Evolutionary conservation across 2,797 vertebrate species (phyloP), one percentile per base, ranked within the genome.

Genomic region (Trematomus bernacchii): DNA sequence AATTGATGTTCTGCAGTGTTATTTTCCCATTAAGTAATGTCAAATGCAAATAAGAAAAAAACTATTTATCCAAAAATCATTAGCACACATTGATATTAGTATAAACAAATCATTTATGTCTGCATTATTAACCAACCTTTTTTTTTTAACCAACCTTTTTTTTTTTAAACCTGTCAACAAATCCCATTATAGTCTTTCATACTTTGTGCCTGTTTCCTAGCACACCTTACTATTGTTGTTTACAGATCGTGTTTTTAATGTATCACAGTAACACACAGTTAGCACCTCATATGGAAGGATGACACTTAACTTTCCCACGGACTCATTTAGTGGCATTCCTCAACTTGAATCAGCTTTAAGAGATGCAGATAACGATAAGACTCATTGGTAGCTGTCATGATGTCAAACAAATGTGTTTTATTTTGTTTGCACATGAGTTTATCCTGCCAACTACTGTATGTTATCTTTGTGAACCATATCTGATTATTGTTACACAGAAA

Each of bases 401-500:
- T 60, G 18, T 53, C 13, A 62, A 37, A 47, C 66, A 57, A 62
- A 59, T 37, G n/a, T 42, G 1, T 54, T 0, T 10, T 66, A 8
- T 12, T 40, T 16, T 64, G 47, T 63, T 61, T 21, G 23, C 27
- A 37, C 46, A 1, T 30, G 21, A 18, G 44, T 30, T 27, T 27
- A 46, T 61, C 57, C 10, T 46, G 60, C 19, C 30, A 27, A 23
- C 47, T 9, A 12, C 37, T 23, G 4, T 13, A 0, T 10, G 10
- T 33, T 53, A 51, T 81, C 47, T 73, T n/a, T 44, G 40, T 9
- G 4, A 42, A 6, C 16, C 55, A 33, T 23, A 47, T 48, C 27
- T 40, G 37, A 44, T 40, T 71, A 30, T 59, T 58, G 58, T 69
- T 11, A 63, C 37, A n/a, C 11, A 51, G 23, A 54, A 64, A 40